A percentile compares a stretch with the other conserved stretches of the same genome.
Evolutionary conservation across 2,888 invertebrate genomes (phyloP).

Genomic region (Limnephilus rhombicus): DNA sequence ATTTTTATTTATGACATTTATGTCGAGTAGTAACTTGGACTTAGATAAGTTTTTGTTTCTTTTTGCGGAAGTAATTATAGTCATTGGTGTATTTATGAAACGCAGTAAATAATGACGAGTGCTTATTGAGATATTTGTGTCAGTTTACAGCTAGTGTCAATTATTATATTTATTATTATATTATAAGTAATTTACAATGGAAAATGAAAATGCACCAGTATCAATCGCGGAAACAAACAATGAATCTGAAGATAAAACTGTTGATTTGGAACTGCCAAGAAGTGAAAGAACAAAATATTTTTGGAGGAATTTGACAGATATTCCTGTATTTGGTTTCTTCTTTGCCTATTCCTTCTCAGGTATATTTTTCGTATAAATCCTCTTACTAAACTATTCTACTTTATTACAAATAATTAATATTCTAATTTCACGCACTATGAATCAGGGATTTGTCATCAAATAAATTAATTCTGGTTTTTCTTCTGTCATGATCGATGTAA

Average conservation of each 20-base stretch:
- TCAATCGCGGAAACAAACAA: conserved; percentile 20
- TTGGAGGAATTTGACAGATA: conserved; percentile 68
- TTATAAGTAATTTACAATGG: background rate
- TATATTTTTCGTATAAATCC: conserved; percentile 67
- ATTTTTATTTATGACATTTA: no score
- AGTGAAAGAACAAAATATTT: conserved; percentile 3
- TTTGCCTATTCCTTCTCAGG: conserved; percentile 72
- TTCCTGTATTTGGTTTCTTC: conserved; percentile 74
- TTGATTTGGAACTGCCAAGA: background rate
- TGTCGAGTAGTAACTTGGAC: no score
- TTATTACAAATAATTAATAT: background rate
- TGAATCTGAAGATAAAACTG: conserved; percentile 10
- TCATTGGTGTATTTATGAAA: background rate
- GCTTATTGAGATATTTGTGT: background rate
- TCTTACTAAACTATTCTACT: background rate
- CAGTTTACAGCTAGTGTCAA: no score
- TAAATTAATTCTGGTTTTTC: background rate
- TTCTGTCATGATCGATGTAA: background rate
- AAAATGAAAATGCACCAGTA: conserved; percentile 30
- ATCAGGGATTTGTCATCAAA: background rate
- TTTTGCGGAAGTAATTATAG: background rate
- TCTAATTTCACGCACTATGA: background rate
- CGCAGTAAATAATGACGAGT: background rate
- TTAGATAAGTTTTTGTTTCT: background rate
- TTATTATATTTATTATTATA: background rate